Base-by-base conservation (phyloP, 2,888 invertebrate genomes). In the Catocala sponsa region DNA sequence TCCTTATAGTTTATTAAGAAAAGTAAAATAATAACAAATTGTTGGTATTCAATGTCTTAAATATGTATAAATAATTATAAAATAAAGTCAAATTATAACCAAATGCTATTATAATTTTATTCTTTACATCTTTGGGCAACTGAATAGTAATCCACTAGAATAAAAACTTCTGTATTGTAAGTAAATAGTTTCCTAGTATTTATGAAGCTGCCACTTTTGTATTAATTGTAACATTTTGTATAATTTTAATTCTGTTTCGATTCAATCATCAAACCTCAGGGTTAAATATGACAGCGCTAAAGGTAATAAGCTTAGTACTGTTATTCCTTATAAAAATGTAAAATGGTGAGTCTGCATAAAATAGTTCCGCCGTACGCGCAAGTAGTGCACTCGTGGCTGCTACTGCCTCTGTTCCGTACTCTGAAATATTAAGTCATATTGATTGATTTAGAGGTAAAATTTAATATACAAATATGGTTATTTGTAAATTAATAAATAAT, bases 321-420 rank as follows among this genome's bases (percentile, higher is more conserved):
- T 96, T 96, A 80, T 97, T 96, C 69, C 96, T 94, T 68, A 97
- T 97, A 81, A 97, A 96, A 82, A 97, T 96, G 62, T 96, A 91
- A 86, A 97, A 97, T 0, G 97, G 97, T 38, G 96, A 95, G 78
- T 97, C 95, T 0, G 96, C 96, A 64, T 95, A 92, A 66, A 95
- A 94, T 42, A 70, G 73, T 25, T 91, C 75, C 0, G 95, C 91
- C 32, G 95, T 90, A 47, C 96, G 93, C 2, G 95, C 92, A 56
- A 97, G 80, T 44, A 95, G 81, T 0, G 95, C 94, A 0, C 94
- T 91, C 0, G 97, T 96, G 0, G 96, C 96, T 0, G 97, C 96
- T 0, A 96, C 96, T 0, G 97, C 97, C 80, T 96, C 96, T 0
- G 97, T 97, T 0, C 97, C 97, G 25, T 91, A 95, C 84, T 97